Conservation (phyloP, 2,113 vertebrate species). For the Aldabrachelys gigantea region DNA sequence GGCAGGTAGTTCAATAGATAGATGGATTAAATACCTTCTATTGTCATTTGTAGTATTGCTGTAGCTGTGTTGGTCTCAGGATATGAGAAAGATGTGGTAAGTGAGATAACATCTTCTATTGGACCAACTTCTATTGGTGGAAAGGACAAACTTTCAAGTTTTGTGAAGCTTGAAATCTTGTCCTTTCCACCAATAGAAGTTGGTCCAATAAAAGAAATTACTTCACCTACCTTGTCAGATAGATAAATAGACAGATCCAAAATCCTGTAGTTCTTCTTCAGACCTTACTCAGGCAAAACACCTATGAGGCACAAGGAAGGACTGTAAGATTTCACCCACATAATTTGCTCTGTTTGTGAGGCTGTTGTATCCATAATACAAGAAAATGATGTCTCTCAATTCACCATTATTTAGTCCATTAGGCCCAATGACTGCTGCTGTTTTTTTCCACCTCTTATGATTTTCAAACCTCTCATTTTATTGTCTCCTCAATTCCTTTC, state of each 20-base stretch:
- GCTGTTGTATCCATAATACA: not conserved
- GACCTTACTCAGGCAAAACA: rapidly evolving
- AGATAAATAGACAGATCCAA: not conserved
- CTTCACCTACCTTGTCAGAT: not conserved
- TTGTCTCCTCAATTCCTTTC: conserved; percentile 40
- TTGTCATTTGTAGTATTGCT: not conserved
- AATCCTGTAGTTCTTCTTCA: not conserved
- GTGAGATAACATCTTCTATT: not conserved
- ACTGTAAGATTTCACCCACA: not conserved
- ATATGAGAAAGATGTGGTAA: not conserved
- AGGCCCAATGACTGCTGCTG: not conserved
- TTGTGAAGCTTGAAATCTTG: not conserved
- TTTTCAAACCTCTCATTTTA: conserved; percentile 45
- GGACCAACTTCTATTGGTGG: too few relatives aligned
- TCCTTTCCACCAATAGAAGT: not conserved
- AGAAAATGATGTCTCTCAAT: not conserved
- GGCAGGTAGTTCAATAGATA: too few relatives aligned
- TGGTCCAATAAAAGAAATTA: not conserved
- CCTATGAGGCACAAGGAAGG: rapidly evolving
- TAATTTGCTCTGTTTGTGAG: not conserved
- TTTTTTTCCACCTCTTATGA: conserved; percentile 6
- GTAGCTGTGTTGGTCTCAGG: not conserved
- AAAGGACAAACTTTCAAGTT: not conserved
- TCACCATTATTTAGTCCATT: not conserved
- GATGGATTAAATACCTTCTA: not conserved